phyloP scores from a whole-genome alignment of 2,888 invertebrate species.

The Hoplodrina ambigua region DNA sequence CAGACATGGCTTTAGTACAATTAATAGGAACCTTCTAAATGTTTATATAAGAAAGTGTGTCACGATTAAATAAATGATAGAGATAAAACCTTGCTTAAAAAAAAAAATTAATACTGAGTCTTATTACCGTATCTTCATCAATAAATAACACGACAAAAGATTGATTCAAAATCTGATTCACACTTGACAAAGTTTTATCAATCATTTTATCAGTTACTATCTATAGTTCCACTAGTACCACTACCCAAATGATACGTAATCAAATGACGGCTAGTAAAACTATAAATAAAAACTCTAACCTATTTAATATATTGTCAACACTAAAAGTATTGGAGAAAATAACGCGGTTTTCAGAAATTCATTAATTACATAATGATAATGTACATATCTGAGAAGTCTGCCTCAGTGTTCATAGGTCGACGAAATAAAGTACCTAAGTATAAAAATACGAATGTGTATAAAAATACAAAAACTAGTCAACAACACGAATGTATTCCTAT shows the following conservation, averaged over 20 bases:
- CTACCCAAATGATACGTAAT: constrained; percentile 42
- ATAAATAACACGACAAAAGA: not conserved
- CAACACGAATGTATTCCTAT: constrained; percentile 42
- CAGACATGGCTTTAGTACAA: not conserved
- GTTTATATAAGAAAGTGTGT: not conserved
- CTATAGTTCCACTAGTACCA: constrained; percentile 36
- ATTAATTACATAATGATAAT: constrained; percentile 36
- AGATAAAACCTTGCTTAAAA: not conserved
- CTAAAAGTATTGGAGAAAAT: not conserved
- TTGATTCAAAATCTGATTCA: constrained; percentile 23
- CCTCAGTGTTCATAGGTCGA: constrained; percentile 3
- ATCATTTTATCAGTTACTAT: constrained; percentile 55
- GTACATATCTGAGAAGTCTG: constrained; percentile 1
- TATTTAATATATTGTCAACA: constrained; percentile 5
- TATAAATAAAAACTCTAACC: constrained; percentile 10
- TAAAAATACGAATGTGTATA: not conserved
- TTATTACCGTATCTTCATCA: not conserved
- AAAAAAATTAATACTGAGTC: not conserved
- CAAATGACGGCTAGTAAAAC: constrained; percentile 15
- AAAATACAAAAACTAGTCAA: constrained; percentile 52
- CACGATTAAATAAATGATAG: not conserved
- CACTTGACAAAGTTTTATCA: constrained; percentile 41
- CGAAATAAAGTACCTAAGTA: constrained; percentile 7
- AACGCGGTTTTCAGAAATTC: not conserved
- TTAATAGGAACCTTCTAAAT: constrained; percentile 4